Percentiles rank a stretch among this genome's conserved stretches.
phyloP scores from a whole-genome alignment of 2,113 vertebrate species.

The Calyptomena viridis region DNA sequence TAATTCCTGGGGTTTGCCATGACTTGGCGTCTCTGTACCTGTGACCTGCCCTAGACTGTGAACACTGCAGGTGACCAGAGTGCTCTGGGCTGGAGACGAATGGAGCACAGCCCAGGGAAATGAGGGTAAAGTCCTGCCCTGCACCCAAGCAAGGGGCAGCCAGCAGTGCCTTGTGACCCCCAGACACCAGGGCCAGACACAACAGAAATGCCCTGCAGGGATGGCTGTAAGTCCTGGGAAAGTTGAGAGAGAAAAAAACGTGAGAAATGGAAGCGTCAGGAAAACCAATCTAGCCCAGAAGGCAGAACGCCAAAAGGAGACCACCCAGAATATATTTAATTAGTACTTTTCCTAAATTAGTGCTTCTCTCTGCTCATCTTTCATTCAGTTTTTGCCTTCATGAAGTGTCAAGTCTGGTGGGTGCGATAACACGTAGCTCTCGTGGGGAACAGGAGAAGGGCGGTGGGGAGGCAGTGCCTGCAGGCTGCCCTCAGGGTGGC shows the following conservation, averaged over 20 bases:
- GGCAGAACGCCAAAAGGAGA: neutral
- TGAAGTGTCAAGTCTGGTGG: neutral
- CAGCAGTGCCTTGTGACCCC: neutral
- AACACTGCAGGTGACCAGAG: neutral
- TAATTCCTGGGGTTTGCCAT: neutral
- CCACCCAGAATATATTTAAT: conserved; percentile 39
- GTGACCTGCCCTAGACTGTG: neutral
- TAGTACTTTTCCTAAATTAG: conserved; percentile 26
- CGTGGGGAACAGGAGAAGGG: neutral
- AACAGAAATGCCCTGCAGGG: neutral
- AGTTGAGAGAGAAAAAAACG: neutral
- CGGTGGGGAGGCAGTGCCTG: neutral
- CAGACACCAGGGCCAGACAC: neutral
- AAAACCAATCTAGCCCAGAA: conserved; percentile 11
- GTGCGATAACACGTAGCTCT: neutral
- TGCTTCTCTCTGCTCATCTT: neutral
- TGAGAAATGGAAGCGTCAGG: neutral
- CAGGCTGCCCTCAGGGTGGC: neutral
- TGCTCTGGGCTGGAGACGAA: neutral
- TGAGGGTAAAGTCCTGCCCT: neutral
- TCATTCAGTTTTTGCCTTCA: neutral
- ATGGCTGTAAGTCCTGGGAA: neutral
- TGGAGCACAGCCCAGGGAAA: neutral
- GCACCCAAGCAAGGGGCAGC: neutral
- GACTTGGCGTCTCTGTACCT: neutral